Evolutionary conservation across 1,140 invertebrate species (phyloP), one percentile per base, ranked within the genome.

Genomic region (Drosophila jambulina): DNA sequence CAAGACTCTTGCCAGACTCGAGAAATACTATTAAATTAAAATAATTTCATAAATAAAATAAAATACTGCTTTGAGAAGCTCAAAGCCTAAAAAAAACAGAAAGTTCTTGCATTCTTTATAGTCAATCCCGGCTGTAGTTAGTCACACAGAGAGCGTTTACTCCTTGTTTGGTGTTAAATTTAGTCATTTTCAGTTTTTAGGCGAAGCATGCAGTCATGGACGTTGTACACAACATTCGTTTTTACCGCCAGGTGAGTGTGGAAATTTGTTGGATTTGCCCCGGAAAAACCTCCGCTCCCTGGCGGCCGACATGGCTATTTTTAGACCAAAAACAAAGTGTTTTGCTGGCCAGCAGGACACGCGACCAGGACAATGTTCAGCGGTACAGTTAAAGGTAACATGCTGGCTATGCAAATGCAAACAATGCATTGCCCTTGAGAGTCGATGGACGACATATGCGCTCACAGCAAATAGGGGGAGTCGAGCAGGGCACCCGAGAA

Each of bases 351-450:
- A 65, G 27, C 77, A 65, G 42, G 48, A 75, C 83, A 83, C 77
- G 80, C 68, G 77, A 80, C 45, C 57, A 77, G 42, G 54, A 60
- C 49, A 56, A 43, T 40, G 48, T 56, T 32, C 58, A 27, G 40
- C 40, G 21, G 53, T n/a, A 38, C 53, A 38, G 43, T 36, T 43
- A 43, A 65, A 48, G 61, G 63, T 48, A 56, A 64, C 59, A 78
- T 57, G 45, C 36, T 45, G 54, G 42, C 57, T 80, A 87, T 84
- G 85, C 72, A 81, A 78, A 87, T 84, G 80, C 74, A 84, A 84
- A 87, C 68, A 88, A 58, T 88, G 74, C 82, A 90, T 63, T 64
- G 75, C 77, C 81, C 84, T 38, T 61, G 84, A 90, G 84, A 72
- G 49, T 36, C 69, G 51, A 62, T 59, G 74, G 53, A 25, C 67